Evolutionary conservation across 2,113 vertebrate genomes (phyloP).

Genomic region (Callionymus lyra): DNA sequence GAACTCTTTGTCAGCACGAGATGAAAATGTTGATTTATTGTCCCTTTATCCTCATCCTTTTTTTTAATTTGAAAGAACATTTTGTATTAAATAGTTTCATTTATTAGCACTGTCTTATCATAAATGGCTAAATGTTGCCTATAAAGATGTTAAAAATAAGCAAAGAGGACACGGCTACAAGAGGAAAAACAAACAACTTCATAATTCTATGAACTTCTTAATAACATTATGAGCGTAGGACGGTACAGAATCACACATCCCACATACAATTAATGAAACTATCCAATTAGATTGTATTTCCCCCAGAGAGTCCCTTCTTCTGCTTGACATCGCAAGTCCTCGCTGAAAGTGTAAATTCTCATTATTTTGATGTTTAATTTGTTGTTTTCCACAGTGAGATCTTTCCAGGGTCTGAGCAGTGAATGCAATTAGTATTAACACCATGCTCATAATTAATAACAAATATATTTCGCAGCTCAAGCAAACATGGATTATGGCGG

Average conservation of each 20-base stretch:
- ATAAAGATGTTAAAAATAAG: too few relatives aligned
- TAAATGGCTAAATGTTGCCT: conserved; percentile 47
- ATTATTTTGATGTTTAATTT: conserved; percentile 19
- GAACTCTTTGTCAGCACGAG: conserved; percentile 36
- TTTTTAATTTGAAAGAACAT: conserved; percentile 29
- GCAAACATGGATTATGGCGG: too few relatives aligned
- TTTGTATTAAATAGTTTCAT: too few relatives aligned
- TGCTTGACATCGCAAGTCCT: not conserved
- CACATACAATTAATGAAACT: conserved; percentile 13
- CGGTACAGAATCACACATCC: conserved; percentile 18
- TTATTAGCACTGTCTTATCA: conserved; percentile 49
- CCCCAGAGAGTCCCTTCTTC: not conserved
- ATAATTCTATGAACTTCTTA: too few relatives aligned
- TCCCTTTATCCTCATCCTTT: conserved; percentile 4
- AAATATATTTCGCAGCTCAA: conserved; percentile 1
- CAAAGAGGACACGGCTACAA: conserved; percentile 36
- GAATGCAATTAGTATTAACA: conserved; percentile 14
- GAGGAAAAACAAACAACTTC: conserved; percentile 18
- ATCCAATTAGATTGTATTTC: conserved; percentile 8
- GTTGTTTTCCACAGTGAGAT: conserved; percentile 5
- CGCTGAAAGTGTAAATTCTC: conserved; percentile 13
- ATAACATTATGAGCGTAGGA: too few relatives aligned
- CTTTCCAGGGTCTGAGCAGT: not conserved
- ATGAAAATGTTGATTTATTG: conserved; percentile 17
- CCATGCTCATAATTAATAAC: conserved; percentile 4